Evolutionary conservation across 2,113 vertebrate species (phyloP).

Genomic region (Forbesichthys papilliferus): DNA sequence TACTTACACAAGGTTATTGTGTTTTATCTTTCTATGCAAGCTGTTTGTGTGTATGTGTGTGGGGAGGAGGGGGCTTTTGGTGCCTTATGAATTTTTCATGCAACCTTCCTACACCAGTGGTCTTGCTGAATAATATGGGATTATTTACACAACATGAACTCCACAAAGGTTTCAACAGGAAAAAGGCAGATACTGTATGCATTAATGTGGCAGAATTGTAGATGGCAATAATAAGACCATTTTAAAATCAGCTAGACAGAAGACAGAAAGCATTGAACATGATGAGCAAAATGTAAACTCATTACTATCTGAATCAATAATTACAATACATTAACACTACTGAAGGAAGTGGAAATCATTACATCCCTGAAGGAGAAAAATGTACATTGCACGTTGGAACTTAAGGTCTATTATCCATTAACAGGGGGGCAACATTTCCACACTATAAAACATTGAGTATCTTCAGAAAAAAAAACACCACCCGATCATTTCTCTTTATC

Average conservation of each 20-base stretch:
- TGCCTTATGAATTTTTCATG: slow-evolving; percentile 60
- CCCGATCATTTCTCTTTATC: neutral
- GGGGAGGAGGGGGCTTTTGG: slow-evolving; percentile 37
- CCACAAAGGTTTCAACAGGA: slow-evolving; percentile 33
- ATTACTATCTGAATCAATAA: slow-evolving; percentile 32
- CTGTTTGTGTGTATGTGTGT: neutral
- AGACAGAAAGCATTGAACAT: slow-evolving; percentile 21
- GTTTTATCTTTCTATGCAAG: slow-evolving; percentile 18
- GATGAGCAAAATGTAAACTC: slow-evolving; percentile 41
- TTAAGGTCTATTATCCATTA: slow-evolving; percentile 28
- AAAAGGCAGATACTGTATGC: slow-evolving; percentile 52
- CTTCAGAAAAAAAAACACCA: neutral
- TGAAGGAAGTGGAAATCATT: slow-evolving; percentile 36
- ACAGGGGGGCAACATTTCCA: slow-evolving; percentile 21
- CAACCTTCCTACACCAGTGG: slow-evolving; percentile 48
- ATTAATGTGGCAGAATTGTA: slow-evolving; percentile 51
- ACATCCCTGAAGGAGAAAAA: slow-evolving; percentile 62
- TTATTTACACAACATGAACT: slow-evolving; percentile 61
- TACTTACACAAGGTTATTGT: slow-evolving; percentile 38
- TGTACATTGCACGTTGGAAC: slow-evolving; percentile 31
- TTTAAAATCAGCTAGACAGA: slow-evolving; percentile 8
- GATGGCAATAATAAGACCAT: slow-evolving; percentile 9
- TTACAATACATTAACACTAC: slow-evolving; percentile 48
- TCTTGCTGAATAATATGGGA: slow-evolving; percentile 37
- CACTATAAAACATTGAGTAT: slow-evolving; percentile 8